Evolutionary conservation across 1,140 invertebrate species (phyloP), one percentile per base, ranked within the genome.

Genomic region (Cecropterus lyciades): DNA sequence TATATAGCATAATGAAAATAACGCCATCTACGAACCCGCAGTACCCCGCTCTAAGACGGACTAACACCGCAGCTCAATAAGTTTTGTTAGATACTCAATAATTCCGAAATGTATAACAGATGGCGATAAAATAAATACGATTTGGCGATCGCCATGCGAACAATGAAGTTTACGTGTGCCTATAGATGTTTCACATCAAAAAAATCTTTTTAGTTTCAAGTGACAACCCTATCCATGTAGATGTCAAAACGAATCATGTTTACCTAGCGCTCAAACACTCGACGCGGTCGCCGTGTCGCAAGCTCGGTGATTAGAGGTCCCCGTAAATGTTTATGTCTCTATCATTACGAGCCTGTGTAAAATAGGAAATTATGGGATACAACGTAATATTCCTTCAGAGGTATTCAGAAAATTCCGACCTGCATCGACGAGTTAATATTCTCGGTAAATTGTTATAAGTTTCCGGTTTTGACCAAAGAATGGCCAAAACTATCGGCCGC

Each of bases 161-260:
- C n/a, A n/a, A n/a, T n/a, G n/a, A n/a, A n/a, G n/a, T n/a, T n/a
- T n/a, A n/a, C n/a, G n/a, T n/a, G n/a, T n/a, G n/a, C n/a, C n/a
- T n/a, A n/a, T n/a, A n/a, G n/a, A n/a, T n/a, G n/a, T n/a, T n/a
- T n/a, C n/a, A n/a, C 7, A 8, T 7, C 27, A 30, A 6, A 27
- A 51, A 27, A 42, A 42, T 42, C 2, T 13, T n/a, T 3, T 15
- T 14, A 5, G 1, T 20, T 2, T 1, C 20, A 20, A 2, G 27
- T 17, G 51, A 17, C 51, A 53, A 11, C 30, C 51, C 51, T 53
- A 53, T 40, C n/a, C 11, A 2, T 4, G 30, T 30, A 13, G 27
- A 15, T 53, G 51, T 53, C 51, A 17, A 53, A 53, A 53, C 51
- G 15, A 37, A 53, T 53, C 11, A 53, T 53, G 51, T 53, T 53